Conservation (phyloP, 2,797 vertebrate genomes). For the Eremophila alpestris region DNA sequence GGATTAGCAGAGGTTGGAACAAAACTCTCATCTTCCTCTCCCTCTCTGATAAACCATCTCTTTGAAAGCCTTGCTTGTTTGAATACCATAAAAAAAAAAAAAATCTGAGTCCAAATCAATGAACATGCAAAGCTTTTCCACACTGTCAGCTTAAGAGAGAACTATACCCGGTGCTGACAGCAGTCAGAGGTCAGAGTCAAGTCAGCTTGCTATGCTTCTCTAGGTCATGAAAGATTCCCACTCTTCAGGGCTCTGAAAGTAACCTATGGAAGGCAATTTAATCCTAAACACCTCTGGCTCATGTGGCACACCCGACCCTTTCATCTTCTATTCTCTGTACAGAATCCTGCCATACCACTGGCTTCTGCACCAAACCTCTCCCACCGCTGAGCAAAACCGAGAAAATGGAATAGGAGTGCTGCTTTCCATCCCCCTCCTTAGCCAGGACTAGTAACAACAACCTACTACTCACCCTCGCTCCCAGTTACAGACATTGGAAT, state of each 20-base stretch:
- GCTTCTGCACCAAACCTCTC: slow-evolving; percentile 55
- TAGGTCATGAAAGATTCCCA: slow-evolving; percentile 19
- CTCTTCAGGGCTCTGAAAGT: slow-evolving; percentile 34
- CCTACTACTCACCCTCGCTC: not conserved
- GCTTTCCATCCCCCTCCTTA: not conserved
- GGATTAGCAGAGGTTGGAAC: not conserved
- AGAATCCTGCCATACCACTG: slow-evolving; percentile 71
- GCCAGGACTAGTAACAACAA: not conserved
- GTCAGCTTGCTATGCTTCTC: not conserved
- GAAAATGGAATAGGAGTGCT: slow-evolving; percentile 44
- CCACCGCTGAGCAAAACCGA: slow-evolving; percentile 27
- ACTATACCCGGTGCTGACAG: not conserved
- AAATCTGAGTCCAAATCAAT: not conserved
- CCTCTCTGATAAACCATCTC: not conserved
- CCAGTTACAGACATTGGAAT: not conserved
- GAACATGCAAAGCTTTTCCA: not conserved
- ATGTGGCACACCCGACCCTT: slow-evolving; percentile 33
- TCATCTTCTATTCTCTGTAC: slow-evolving; percentile 60
- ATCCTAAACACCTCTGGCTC: slow-evolving; percentile 60
- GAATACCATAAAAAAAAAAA: not conserved
- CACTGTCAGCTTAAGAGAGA: slow-evolving; percentile 11
- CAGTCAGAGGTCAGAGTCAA: not conserved
- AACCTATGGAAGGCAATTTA: slow-evolving; percentile 49
- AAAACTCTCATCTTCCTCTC: not conserved
- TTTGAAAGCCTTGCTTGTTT: slow-evolving; percentile 24